Base-by-base conservation (phyloP, 2,797 vertebrate species). In the Parauchenoglanis punctatus region DNA sequence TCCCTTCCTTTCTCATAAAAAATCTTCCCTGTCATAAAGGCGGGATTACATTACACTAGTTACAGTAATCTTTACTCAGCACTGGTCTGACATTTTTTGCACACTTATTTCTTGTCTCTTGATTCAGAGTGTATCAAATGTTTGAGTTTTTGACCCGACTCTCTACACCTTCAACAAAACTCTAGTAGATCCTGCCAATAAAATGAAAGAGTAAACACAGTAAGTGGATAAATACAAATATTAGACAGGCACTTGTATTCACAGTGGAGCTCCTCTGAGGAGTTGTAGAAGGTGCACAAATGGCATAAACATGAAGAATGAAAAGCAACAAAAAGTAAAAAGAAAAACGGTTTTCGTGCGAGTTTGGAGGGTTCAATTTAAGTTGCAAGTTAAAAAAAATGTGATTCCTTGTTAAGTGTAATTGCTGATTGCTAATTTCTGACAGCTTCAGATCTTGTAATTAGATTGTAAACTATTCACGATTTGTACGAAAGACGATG, bases 21-120 rank as follows among this genome's bases (percentile, higher is more conserved):
- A 63, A 15, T 18, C 13, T 54, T 68, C 63, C 61, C 5, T 83
- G 44, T 65, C 44, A 67, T 83, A 20, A 65, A 67, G 61, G 15
- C n/a, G 49, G 81, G 59, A 67, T 82, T 67, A 49, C n/a, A 67
- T 65, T 65, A 49, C 40, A 18, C 44, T 65, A 28, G 40, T 82
- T 49, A 18, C 7, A 46, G 18, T 28, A 46, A 65, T 49, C 23
- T 28, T 82, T 15, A 44, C 12, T 46, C 58, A 59, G 31, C 4
- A 44, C 11, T 81, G 56, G 4, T 59, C 28, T 44, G 77, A 17
- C 13, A 20, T 35, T 35, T 35, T 17, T 31, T 70, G 25, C 44
- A 77, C 28, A 58, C 49, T 23, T 46, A 56, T 78, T 78, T 58
- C 31, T 78, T 18, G 28, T n/a, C 49, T 77, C 46, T n/a, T 17